Evolutionary conservation across 2,113 vertebrate genomes (phyloP).

Genomic region (Sula dactylatra): DNA sequence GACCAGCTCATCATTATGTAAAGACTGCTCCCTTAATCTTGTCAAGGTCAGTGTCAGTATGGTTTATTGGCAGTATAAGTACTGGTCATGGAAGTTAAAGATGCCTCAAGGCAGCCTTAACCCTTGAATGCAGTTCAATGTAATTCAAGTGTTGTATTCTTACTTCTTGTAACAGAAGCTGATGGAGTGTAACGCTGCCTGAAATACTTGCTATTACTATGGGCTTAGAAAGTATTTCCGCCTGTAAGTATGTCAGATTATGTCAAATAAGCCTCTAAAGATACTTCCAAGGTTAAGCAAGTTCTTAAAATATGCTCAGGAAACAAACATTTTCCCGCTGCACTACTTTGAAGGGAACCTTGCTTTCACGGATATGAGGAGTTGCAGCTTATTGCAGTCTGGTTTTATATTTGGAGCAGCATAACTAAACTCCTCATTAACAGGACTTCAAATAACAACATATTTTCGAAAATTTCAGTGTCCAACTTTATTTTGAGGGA

Average conservation of each 20-base stretch:
- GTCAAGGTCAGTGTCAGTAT: not conserved
- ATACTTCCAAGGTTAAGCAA: not conserved
- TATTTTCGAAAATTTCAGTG: not conserved
- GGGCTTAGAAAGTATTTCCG: slow-evolving; percentile 36
- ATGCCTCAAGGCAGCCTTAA: not conserved
- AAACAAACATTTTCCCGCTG: not conserved
- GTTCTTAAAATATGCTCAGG: not conserved
- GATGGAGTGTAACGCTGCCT: not conserved
- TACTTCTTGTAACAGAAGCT: slow-evolving; percentile 15
- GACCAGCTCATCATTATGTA: not conserved
- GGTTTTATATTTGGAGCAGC: not conserved
- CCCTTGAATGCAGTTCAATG: not conserved
- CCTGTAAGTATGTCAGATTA: slow-evolving; percentile 6
- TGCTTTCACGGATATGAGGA: not conserved
- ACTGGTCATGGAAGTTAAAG: not conserved
- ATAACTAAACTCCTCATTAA: not conserved
- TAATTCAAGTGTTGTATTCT: slow-evolving; percentile 3
- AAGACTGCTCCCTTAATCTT: not conserved
- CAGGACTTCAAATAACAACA: not conserved
- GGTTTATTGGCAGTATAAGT: not conserved
- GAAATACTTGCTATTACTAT: slow-evolving; percentile 1
- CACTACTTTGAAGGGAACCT: not conserved
- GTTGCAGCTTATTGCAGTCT: not conserved
- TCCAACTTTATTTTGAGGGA: not conserved
- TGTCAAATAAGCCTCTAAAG: slow-evolving; percentile 35